Percentiles rank a stretch among this genome's conserved stretches.
Conservation (phyloP, 53 echinoderm and acorn worm species). For the Crossaster papposus region DNA sequence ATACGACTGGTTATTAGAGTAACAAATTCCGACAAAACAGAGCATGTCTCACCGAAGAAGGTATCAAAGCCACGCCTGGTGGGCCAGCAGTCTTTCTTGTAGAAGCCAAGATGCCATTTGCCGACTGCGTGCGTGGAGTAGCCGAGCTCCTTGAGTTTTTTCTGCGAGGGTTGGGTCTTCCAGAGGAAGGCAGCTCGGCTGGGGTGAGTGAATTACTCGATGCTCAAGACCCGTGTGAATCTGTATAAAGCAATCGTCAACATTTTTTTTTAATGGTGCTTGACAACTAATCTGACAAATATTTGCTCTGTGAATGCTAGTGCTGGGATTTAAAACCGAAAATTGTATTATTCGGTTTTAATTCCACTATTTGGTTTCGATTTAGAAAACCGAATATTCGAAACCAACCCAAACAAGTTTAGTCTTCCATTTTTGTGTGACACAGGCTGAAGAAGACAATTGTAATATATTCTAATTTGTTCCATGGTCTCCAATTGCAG, state of each 20-base stretch:
- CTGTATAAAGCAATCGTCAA: conserved; percentile 25
- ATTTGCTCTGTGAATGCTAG: no score
- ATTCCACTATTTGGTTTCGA: no score
- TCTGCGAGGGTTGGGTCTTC: conserved; percentile 58
- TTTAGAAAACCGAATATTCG: no score
- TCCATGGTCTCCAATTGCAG: no score
- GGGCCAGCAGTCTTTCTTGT: conserved; percentile 68
- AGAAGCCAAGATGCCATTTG: conserved; percentile 69
- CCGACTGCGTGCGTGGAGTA: conserved; percentile 66
- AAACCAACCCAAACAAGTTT: no score
- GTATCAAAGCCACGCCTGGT: conserved; percentile 64
- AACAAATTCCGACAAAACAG: not conserved
- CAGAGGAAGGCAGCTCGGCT: conserved; percentile 71
- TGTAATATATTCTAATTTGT: no score
- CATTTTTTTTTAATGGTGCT: not conserved
- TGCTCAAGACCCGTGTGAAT: conserved; percentile 79
- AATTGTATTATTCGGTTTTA: no score
- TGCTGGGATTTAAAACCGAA: no score
- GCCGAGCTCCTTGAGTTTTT: conserved; percentile 62
- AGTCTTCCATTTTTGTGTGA: no score
- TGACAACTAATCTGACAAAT: no score
- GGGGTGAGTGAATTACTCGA: conserved; percentile 38
- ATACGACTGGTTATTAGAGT: no score
- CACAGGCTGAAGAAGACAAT: no score
- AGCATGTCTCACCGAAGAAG: conserved; percentile 52